Evolutionary conservation across 2,797 vertebrate genomes (phyloP).

Genomic region (Cossypha niveicapilla): DNA sequence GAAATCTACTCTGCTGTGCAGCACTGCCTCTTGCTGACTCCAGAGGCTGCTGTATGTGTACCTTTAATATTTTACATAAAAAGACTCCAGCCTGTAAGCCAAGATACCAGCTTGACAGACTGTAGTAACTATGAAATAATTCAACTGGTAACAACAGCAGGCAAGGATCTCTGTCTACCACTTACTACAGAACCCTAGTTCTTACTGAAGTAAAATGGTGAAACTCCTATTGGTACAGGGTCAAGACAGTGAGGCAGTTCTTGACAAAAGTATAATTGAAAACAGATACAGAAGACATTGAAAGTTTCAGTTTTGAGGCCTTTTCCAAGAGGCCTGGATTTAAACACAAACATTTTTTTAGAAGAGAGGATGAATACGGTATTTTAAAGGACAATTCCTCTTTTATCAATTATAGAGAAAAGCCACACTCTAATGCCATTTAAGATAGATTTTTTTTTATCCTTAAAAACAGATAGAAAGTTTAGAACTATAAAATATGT

Average conservation of each 20-base stretch:
- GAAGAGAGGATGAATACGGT: not conserved
- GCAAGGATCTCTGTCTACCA: not conserved
- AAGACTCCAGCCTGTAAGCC: not conserved
- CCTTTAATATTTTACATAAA: not conserved
- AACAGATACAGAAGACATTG: not conserved
- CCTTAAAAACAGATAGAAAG: not conserved
- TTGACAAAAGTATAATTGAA: not conserved
- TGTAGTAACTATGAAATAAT: not conserved
- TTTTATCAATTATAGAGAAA: not conserved
- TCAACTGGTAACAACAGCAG: not conserved
- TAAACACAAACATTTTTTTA: not conserved
- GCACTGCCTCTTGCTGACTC: not conserved
- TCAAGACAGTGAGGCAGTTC: not conserved
- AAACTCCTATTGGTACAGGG: not conserved
- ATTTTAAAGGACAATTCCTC: not conserved
- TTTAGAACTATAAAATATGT: not conserved
- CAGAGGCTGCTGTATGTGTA: not conserved
- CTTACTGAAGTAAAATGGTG: not conserved
- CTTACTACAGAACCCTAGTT: not conserved
- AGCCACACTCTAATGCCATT: not conserved
- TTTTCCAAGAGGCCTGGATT: not conserved
- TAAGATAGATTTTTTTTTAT: not conserved
- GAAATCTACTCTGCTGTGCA: not conserved
- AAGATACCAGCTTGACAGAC: not conserved
- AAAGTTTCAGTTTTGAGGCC: not conserved